phyloP scores from a whole-genome alignment of 2,113 vertebrate genomes.

The Embiotoca jacksoni region DNA sequence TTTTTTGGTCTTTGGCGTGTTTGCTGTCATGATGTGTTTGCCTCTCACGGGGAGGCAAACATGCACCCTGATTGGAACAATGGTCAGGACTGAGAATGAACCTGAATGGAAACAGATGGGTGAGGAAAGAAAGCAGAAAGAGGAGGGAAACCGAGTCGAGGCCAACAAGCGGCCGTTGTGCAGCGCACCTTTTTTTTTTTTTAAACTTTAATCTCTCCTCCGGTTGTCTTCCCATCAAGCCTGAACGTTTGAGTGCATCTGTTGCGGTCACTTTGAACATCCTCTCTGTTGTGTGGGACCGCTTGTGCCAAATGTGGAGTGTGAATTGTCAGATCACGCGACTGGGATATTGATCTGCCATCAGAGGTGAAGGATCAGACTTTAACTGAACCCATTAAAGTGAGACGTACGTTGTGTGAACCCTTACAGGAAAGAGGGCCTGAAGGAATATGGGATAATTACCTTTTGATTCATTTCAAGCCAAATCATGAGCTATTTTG shows the following conservation, averaged over 20 bases:
- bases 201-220: background rate
- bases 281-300: background rate
- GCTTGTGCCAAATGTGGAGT: background rate
- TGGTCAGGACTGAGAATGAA: constrained; percentile 1
- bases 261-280: background rate
- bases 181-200: background rate
- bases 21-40: background rate
- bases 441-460: background rate
- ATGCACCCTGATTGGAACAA: background rate
- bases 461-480: constrained; percentile 6
- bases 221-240: background rate
- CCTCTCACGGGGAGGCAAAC: background rate
- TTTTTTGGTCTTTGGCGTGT: constrained; percentile 33
- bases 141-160: background rate
- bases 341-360: constrained; percentile 42
- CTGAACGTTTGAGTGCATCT: constrained; percentile 4
- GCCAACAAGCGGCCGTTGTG: constrained; percentile 11
- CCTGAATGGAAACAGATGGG: background rate
- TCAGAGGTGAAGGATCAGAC: constrained; percentile 1
- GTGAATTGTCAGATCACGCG: constrained; percentile 4
- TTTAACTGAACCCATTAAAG: constrained; percentile 3
- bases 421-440: too few species aligned
- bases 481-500: background rate
- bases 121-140: background rate
- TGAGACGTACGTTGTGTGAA: too few species aligned